Percentiles rank a stretch among this genome's conserved stretches.
phyloP scores from a whole-genome alignment of 2,888 invertebrate genomes.

The Drosophila nigricruria region DNA sequence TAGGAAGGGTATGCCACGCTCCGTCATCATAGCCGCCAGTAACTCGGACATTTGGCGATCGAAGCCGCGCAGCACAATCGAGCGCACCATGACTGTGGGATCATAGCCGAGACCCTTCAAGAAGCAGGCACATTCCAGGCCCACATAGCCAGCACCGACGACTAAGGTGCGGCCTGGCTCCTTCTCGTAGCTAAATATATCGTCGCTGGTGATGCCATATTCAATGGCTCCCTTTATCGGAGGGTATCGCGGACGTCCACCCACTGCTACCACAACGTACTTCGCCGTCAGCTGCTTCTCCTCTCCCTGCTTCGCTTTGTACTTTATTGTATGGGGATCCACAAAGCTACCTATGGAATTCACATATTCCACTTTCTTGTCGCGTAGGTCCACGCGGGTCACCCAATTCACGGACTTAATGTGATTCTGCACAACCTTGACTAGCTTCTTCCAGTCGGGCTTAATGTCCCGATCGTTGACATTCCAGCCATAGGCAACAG shows the following conservation, averaged over 20 bases:
- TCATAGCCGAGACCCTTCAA: slow-evolving; percentile 94
- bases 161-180: slow-evolving; percentile 95
- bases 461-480: slow-evolving; percentile 88
- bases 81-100: slow-evolving; percentile 94
- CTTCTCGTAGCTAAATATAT: slow-evolving; percentile 93
- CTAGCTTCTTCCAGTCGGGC: slow-evolving; percentile 91
- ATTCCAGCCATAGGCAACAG: slow-evolving; percentile 92
- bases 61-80: slow-evolving; percentile 94
- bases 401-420: slow-evolving; percentile 98
- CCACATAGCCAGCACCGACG: slow-evolving; percentile 96
- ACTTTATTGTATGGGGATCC: slow-evolving; percentile 91
- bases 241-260: slow-evolving; percentile 94
- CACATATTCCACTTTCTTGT: slow-evolving; percentile 95
- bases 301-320: slow-evolving; percentile 88
- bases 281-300: slow-evolving; percentile 89
- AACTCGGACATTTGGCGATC: slow-evolving; percentile 95
- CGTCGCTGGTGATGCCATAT: slow-evolving; percentile 95
- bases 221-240: slow-evolving; percentile 93
- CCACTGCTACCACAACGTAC: slow-evolving; percentile 94
- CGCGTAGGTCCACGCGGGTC: slow-evolving; percentile 94
- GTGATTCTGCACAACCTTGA: slow-evolving; percentile 93
- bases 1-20: slow-evolving; percentile 91
- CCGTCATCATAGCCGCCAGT: slow-evolving; percentile 91
- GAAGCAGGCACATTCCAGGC: slow-evolving; percentile 97
- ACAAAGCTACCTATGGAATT: slow-evolving; percentile 92